Conservation (phyloP, 2,888 invertebrate genomes). For the Clivina fossor region DNA sequence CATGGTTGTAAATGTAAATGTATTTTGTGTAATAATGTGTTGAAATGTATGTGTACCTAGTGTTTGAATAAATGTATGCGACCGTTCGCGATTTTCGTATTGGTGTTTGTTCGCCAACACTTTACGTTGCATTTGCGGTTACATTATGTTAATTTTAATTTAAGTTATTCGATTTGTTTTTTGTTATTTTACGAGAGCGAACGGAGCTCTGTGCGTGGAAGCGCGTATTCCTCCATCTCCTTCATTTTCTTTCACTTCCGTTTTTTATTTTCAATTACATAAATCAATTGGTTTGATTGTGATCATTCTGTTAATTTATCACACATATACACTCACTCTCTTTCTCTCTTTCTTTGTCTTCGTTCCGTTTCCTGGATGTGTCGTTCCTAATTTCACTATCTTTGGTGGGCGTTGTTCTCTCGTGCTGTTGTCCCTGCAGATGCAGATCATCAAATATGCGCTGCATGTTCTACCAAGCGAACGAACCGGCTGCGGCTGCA, state of each 20-base stretch:
- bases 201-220: slow-evolving; percentile 35
- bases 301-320: slow-evolving; percentile 1
- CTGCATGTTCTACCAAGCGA: too few species aligned
- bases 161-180: slow-evolving; percentile 26
- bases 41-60: slow-evolving; percentile 9
- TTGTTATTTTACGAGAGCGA: slow-evolving; percentile 31
- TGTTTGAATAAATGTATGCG: slow-evolving; percentile 20
- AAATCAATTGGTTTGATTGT: slow-evolving; percentile 1
- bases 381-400: too few species aligned
- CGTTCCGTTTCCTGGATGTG: too few species aligned
- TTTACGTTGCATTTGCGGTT: slow-evolving; percentile 18
- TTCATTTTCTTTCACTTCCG: slow-evolving; percentile 9
- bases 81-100: slow-evolving; percentile 23
- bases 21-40: slow-evolving; percentile 19
- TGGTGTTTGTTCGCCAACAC: slow-evolving; percentile 32
- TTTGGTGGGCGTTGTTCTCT: too few species aligned
- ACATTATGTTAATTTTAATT: slow-evolving; percentile 18
- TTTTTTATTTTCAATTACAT: not conserved
- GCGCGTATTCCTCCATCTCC: slow-evolving; percentile 29
- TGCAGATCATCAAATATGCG: too few species aligned
- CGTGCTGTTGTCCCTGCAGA: too few species aligned
- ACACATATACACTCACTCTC: too few species aligned
- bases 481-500: too few species aligned
- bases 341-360: slow-evolving; percentile 7
- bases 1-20: slow-evolving; percentile 8